phyloP scores from a whole-genome alignment of 1,140 invertebrate species.

The Leguminivora glycinivorella region DNA sequence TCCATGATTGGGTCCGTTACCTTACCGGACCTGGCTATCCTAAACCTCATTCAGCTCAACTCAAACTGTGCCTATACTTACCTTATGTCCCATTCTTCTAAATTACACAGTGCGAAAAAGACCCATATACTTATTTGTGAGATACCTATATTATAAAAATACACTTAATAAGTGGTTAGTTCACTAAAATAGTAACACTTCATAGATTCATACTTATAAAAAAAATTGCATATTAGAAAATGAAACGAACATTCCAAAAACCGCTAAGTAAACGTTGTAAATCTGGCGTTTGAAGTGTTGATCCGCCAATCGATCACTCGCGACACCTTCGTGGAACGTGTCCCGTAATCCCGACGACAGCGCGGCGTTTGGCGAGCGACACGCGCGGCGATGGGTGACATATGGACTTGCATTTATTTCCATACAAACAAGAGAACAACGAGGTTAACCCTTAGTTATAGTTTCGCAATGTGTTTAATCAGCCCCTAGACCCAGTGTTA shows the following conservation, averaged over 20 bases:
- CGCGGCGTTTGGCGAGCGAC: background rate
- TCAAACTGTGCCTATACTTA: too few relatives aligned
- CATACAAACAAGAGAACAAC: background rate
- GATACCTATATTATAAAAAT: too few relatives aligned
- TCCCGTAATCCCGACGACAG: slow-evolving; percentile 18
- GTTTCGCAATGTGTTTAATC: too few relatives aligned
- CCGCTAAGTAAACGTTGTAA: background rate
- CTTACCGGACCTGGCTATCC: too few relatives aligned
- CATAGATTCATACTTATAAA: background rate
- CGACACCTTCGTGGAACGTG: slow-evolving; percentile 24
- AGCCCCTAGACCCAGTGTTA: too few relatives aligned
- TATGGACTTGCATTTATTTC: slow-evolving; percentile 1
- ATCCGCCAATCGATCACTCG: slow-evolving; percentile 17
- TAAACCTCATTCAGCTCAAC: too few relatives aligned
- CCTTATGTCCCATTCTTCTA: too few relatives aligned
- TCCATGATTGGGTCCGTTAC: too few relatives aligned
- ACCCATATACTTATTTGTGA: too few relatives aligned
- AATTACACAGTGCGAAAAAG: too few relatives aligned
- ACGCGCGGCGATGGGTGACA: background rate
- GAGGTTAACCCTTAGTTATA: background rate
- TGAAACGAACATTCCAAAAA: background rate
- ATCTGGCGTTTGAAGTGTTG: slow-evolving; percentile 14
- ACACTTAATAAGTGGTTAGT: too few relatives aligned
- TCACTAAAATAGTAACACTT: too few relatives aligned
- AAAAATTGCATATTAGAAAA: background rate